Evolutionary conservation across 2,113 vertebrate genomes (phyloP).

Genomic region (Pelecanoides urinatrix): DNA sequence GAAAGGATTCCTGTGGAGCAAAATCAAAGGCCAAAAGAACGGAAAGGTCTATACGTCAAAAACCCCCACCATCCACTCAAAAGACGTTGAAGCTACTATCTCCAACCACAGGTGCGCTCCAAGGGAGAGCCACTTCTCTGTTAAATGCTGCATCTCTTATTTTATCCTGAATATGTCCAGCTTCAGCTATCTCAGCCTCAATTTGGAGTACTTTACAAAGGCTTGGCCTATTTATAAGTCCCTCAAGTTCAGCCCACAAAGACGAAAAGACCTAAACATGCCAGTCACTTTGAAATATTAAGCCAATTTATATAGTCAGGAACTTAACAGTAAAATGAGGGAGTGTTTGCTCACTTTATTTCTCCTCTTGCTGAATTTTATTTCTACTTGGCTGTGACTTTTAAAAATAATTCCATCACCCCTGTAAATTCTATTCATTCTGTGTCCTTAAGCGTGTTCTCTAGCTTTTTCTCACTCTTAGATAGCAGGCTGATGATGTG

Average conservation of each 20-base stretch:
- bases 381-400: constrained; percentile 5
- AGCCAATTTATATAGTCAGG: background rate
- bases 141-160: background rate
- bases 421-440: constrained; percentile 1
- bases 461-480: background rate
- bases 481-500: background rate
- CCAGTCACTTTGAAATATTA: constrained; percentile 20
- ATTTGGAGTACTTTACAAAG: background rate
- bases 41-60: background rate
- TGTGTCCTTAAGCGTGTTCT: background rate
- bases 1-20: background rate
- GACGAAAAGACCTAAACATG: background rate
- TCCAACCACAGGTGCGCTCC: background rate
- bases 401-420: constrained; percentile 7
- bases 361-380: background rate
- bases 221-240: background rate
- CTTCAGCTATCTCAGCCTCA: background rate
- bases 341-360: background rate
- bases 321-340: background rate
- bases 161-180: background rate
- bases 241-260: background rate
- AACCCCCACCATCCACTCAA: background rate
- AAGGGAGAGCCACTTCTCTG: background rate
- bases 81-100: background rate
- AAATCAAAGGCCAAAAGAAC: constrained; percentile 1